phyloP scores from a whole-genome alignment of 2,797 vertebrate species.

The Todus mexicanus region DNA sequence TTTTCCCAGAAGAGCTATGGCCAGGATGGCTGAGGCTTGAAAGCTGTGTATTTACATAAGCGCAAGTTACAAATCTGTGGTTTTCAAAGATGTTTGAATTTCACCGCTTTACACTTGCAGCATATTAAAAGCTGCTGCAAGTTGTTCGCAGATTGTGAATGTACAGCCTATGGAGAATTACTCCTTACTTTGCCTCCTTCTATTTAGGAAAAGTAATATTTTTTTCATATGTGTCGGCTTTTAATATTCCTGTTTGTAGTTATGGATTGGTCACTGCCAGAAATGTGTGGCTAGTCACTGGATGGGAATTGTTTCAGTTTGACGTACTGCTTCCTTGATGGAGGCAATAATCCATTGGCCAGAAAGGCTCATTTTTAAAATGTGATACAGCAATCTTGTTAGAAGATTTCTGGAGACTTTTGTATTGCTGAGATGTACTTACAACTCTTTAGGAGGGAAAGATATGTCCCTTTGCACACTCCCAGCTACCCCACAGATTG shows the following conservation, averaged over 20 bases:
- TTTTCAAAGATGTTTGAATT: constrained; percentile 71
- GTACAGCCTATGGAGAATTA: constrained; percentile 59
- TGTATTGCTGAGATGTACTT: not conserved
- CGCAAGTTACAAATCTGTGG: constrained; percentile 73
- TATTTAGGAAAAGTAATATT: constrained; percentile 31
- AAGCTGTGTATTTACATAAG: constrained; percentile 73
- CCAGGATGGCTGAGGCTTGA: constrained; percentile 41
- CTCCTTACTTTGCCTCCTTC: constrained; percentile 18
- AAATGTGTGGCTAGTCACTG: constrained; percentile 36
- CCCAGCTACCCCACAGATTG: too few species aligned
- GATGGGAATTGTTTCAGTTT: constrained; percentile 36
- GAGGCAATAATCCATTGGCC: not conserved
- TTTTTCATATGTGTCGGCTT: not conserved
- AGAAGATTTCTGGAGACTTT: not conserved
- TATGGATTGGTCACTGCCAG: constrained; percentile 46
- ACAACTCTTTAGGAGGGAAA: not conserved
- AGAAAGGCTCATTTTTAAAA: constrained; percentile 6
- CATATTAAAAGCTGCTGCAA: constrained; percentile 49
- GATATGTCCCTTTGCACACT: not conserved
- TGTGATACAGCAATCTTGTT: not conserved
- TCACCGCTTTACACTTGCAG: constrained; percentile 62
- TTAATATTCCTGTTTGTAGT: constrained; percentile 27
- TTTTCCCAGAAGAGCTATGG: constrained; percentile 50
- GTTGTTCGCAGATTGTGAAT: constrained; percentile 60
- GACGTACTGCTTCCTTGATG: constrained; percentile 15